phyloP scores from a whole-genome alignment of 2,888 invertebrate genomes.

The Xestia rhomboidea region DNA sequence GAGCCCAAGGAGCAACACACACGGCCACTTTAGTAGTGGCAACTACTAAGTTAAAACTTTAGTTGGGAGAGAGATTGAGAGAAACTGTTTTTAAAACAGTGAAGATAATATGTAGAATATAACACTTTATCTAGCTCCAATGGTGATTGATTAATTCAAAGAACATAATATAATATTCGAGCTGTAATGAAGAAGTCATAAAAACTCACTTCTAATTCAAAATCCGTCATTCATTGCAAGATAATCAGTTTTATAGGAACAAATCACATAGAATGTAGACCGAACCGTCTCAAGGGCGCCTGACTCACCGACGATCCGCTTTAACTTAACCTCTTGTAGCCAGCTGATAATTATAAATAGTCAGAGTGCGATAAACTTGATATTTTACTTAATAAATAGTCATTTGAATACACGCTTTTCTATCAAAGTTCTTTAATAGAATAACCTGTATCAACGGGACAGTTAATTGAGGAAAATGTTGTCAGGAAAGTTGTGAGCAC shows the following conservation, averaged over 20 bases:
- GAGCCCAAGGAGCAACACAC: not conserved
- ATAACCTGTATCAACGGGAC: slow-evolving; percentile 5
- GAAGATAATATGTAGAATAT: not conserved
- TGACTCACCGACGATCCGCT: slow-evolving; percentile 60
- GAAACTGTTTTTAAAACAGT: too few species aligned
- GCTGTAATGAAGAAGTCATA: not conserved
- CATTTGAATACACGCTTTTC: slow-evolving; percentile 26
- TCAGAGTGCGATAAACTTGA: slow-evolving; percentile 43
- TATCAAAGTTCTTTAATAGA: slow-evolving; percentile 7
- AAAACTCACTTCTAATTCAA: not conserved
- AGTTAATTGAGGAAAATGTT: not conserved
- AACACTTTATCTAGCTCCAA: not conserved
- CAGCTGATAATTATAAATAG: slow-evolving; percentile 55
- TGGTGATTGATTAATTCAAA: not conserved
- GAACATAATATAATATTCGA: not conserved
- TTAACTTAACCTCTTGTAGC: slow-evolving; percentile 47
- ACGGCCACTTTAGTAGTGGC: not conserved
- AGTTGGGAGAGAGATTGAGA: too few species aligned
- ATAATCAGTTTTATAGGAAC: slow-evolving; percentile 33
- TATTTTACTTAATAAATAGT: slow-evolving; percentile 23
- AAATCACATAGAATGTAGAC: slow-evolving; percentile 42
- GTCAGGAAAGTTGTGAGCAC: not conserved
- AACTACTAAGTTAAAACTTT: too few species aligned
- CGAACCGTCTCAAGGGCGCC: slow-evolving; percentile 60
- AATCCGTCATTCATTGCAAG: not conserved